Percentiles rank a stretch among this genome's conserved stretches.
Evolutionary conservation across 2,797 vertebrate genomes (phyloP).

Genomic region (Semotilus atromaculatus): DNA sequence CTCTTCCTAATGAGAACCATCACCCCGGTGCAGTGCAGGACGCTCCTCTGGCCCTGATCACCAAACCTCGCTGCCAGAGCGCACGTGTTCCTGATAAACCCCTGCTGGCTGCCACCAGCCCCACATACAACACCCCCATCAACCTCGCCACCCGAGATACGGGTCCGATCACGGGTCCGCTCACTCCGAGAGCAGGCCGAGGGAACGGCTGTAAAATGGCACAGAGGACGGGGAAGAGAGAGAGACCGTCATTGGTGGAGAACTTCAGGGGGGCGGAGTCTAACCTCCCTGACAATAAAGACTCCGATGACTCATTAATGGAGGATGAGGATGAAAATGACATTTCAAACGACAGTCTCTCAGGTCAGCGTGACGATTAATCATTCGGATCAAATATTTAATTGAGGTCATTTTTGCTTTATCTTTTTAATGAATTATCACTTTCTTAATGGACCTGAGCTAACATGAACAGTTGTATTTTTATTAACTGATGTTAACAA

Average conservation of each 20-base stretch:
- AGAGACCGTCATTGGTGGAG: conserved; percentile 75
- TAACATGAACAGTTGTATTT: too few relatives aligned
- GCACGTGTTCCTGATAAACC: conserved; percentile 75
- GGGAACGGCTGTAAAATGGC: conserved; percentile 71
- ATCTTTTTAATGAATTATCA: background rate
- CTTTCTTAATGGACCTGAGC: too few relatives aligned
- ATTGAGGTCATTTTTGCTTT: background rate
- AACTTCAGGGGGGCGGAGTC: conserved; percentile 85
- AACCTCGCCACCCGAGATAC: conserved; percentile 78
- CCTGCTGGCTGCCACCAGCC: conserved; percentile 71
- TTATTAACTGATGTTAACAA: too few relatives aligned
- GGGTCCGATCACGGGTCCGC: conserved; percentile 67
- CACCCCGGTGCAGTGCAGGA: conserved; percentile 89
- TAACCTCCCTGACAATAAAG: conserved; percentile 88
- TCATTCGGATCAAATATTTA: background rate
- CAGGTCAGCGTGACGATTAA: conserved; percentile 79
- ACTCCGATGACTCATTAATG: conserved; percentile 90
- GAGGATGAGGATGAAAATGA: conserved; percentile 88
- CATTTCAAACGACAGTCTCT: conserved; percentile 90
- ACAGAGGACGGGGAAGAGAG: conserved; percentile 67
- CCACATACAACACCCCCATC: conserved; percentile 79
- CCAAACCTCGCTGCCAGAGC: conserved; percentile 81
- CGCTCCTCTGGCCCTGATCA: conserved; percentile 90
- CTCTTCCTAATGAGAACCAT: conserved; percentile 82
- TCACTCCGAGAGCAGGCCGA: conserved; percentile 76